Conservation (phyloP, 2,113 vertebrate species). For the Carassius auratus region DNA sequence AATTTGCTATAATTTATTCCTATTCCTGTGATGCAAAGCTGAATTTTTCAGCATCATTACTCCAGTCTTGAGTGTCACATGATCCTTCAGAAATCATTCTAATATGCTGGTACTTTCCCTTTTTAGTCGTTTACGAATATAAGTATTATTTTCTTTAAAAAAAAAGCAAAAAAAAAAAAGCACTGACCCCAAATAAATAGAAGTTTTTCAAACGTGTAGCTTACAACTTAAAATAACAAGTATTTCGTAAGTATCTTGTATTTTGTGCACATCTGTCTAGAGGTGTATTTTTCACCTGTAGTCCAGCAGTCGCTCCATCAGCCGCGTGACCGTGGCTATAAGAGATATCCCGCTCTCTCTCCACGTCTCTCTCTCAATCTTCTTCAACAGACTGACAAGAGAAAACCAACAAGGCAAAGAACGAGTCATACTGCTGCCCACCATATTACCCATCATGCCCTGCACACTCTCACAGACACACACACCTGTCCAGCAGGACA, state of each 20-base stretch:
- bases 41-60: too few species aligned
- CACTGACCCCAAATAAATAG: not conserved
- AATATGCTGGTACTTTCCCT: too few species aligned
- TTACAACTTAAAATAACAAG: not conserved
- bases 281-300: slow-evolving; percentile 81
- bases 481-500: slow-evolving; percentile 29
- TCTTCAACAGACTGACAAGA: slow-evolving; percentile 89
- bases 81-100: too few species aligned
- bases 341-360: slow-evolving; percentile 96
- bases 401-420: slow-evolving; percentile 41
- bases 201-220: not conserved
- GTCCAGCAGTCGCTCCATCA: slow-evolving; percentile 97
- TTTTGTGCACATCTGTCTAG: too few species aligned
- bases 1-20: too few species aligned
- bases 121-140: too few species aligned
- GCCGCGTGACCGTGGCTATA: slow-evolving; percentile 94
- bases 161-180: too few species aligned
- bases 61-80: too few species aligned
- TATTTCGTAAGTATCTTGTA: not conserved
- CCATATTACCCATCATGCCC: not conserved
- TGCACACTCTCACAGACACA: slow-evolving; percentile 64
- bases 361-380: slow-evolving; percentile 99
- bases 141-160: too few species aligned
- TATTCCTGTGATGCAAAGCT: too few species aligned
- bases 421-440: slow-evolving; percentile 1